Conservation (phyloP, 2,797 vertebrate genomes). For the Alcedo atthis region DNA sequence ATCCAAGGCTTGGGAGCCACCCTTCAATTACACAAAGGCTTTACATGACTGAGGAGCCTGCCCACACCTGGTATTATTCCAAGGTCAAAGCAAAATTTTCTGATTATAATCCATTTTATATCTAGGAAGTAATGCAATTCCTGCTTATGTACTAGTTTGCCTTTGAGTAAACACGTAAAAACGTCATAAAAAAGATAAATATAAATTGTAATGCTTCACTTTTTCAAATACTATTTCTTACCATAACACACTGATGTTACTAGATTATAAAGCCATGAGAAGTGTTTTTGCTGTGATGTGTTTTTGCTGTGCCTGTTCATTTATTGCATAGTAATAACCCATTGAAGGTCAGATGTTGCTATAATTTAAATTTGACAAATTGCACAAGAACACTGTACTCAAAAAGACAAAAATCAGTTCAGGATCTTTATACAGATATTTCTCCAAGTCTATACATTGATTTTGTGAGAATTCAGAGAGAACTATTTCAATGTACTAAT, state of each 20-base stretch:
- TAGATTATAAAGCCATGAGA: not conserved
- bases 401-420: not conserved
- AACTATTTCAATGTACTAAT: not conserved
- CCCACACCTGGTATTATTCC: not conserved
- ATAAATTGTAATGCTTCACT: not conserved
- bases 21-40: not conserved
- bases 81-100: not conserved
- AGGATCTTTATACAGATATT: not conserved
- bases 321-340: not conserved
- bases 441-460: not conserved
- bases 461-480: not conserved
- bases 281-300: not conserved
- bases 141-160: constrained; percentile 9
- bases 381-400: not conserved
- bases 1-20: fast-evolving
- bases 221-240: not conserved
- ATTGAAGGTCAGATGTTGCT: not conserved
- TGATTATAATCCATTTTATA: not conserved
- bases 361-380: not conserved
- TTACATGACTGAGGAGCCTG: not conserved
- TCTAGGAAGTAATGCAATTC: not conserved
- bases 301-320: not conserved
- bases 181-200: not conserved
- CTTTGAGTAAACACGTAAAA: not conserved
- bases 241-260: not conserved